These are phyloP conservation scores for Antheraea mylitta DNA, from an alignment of 1,140 invertebrate species.

Conservation along the genomic window DNA sequence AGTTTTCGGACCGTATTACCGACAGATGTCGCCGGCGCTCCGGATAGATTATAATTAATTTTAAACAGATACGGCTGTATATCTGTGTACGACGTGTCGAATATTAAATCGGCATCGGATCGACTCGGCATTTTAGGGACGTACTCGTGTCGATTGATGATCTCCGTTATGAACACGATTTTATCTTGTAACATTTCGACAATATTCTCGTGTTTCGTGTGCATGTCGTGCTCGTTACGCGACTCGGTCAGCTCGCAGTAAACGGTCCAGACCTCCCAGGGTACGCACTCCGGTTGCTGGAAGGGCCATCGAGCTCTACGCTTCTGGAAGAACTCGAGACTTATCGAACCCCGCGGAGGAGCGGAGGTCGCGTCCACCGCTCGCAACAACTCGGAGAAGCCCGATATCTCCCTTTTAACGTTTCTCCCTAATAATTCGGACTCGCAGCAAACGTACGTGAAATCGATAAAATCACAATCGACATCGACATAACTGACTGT, in stretches of 20 bases:
- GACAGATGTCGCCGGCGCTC: constrained; percentile 85
- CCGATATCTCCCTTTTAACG: constrained; percentile 89
- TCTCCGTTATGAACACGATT: constrained; percentile 95
- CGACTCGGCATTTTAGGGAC: constrained; percentile 96
- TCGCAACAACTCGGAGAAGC: constrained; percentile 92
- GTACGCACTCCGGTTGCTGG: constrained; percentile 89
- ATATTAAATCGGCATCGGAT: constrained; percentile 94
- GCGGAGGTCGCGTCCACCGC: constrained; percentile 85
- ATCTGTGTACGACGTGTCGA: constrained; percentile 94
- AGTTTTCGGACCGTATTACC: constrained; percentile 94
- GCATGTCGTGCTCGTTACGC: constrained; percentile 92
- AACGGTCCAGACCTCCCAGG: constrained; percentile 99
- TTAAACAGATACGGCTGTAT: constrained; percentile 98
- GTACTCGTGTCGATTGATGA: constrained; percentile 97
- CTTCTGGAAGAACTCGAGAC: constrained; percentile 96
- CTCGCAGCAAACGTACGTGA: constrained; percentile 97
- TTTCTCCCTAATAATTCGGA: constrained; percentile 87
- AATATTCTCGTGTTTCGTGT: constrained; percentile 92
- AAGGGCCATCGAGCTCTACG: constrained; percentile 94
- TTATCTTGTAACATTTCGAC: constrained; percentile 96
- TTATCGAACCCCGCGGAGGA: constrained; percentile 87
- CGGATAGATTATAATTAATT: constrained; percentile 87
- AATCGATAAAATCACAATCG: constrained; percentile 98
- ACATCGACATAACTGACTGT: constrained; percentile 97
- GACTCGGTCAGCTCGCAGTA: constrained; percentile 92